Conservation (phyloP, 2,113 vertebrate species). For the Climacteris rufus region DNA sequence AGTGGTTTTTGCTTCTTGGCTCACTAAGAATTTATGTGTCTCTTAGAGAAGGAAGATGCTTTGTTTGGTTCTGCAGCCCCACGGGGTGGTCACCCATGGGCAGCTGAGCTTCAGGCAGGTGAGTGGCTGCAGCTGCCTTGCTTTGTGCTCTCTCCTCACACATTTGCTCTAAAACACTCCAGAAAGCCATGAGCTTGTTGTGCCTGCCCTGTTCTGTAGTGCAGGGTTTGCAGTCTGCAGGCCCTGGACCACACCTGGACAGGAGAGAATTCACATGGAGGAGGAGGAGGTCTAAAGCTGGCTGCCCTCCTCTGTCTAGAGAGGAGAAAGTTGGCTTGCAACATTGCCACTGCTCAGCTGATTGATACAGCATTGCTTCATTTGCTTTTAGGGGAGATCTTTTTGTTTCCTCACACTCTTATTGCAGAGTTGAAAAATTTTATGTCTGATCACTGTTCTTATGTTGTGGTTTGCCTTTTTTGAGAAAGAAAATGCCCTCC, state of each 20-base stretch:
- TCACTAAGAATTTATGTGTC: not conserved
- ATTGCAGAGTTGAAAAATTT: not conserved
- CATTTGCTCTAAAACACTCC: fast-evolving
- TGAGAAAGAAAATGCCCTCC: not conserved
- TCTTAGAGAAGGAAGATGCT: not conserved
- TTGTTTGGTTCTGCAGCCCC: not conserved
- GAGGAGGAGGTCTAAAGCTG: not conserved
- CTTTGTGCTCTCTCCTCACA: not conserved
- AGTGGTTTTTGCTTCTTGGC: not conserved
- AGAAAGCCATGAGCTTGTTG: not conserved
- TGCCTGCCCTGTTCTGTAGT: not conserved
- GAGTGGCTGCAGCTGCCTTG: not conserved
- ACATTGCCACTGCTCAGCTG: not conserved
- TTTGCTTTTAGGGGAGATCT: not conserved
- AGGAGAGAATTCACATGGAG: not conserved
- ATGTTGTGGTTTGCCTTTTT: not conserved
- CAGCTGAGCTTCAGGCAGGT: not conserved
- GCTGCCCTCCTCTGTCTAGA: not conserved
- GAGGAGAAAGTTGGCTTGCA: not conserved
- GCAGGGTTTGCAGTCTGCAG: not conserved
- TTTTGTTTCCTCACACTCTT: not conserved
- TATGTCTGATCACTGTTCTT: not conserved
- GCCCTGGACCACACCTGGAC: fast-evolving
- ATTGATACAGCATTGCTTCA: not conserved
- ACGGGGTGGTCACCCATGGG: fast-evolving